Conservation (phyloP, 1,140 invertebrate species). For the Lasioglossum baleicum region DNA sequence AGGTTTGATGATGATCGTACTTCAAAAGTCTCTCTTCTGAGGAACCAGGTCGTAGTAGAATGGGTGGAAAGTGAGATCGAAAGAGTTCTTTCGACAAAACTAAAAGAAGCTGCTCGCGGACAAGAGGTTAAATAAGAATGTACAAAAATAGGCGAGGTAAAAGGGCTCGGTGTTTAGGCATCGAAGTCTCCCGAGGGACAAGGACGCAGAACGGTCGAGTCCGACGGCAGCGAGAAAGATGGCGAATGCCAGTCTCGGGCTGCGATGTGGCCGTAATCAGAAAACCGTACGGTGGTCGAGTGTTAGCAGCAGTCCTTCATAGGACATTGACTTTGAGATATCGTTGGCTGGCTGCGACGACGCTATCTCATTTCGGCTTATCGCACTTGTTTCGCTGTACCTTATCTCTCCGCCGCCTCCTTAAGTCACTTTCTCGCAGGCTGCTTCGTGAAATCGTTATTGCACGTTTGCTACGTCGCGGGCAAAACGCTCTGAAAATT, state of each 20-base stretch:
- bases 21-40: too few relatives aligned
- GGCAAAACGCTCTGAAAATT: not conserved
- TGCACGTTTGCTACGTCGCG: not conserved
- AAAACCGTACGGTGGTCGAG: conserved; percentile 52
- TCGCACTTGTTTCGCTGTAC: conserved; percentile 73
- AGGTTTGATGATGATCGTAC: too few relatives aligned
- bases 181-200: conserved; percentile 13
- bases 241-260: conserved; percentile 12
- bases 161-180: not conserved
- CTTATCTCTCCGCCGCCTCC: conserved; percentile 68
- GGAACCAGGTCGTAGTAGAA: too few relatives aligned
- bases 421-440: conserved; percentile 57
- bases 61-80: not conserved
- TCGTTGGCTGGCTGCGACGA: conserved; percentile 69
- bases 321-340: conserved; percentile 81
- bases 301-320: conserved; percentile 74
- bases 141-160: not conserved
- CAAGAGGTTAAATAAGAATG: conserved; percentile 9
- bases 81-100: not conserved
- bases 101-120: not conserved
- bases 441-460: conserved; percentile 57
- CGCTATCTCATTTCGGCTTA: conserved; percentile 77
- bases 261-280: conserved; percentile 39
- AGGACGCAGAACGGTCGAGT: not conserved
- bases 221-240: not conserved